These are phyloP conservation scores for Habroteleia sp. DNA, from an alignment of 2,888 invertebrate genomes.

Conservation along the genomic window DNA sequence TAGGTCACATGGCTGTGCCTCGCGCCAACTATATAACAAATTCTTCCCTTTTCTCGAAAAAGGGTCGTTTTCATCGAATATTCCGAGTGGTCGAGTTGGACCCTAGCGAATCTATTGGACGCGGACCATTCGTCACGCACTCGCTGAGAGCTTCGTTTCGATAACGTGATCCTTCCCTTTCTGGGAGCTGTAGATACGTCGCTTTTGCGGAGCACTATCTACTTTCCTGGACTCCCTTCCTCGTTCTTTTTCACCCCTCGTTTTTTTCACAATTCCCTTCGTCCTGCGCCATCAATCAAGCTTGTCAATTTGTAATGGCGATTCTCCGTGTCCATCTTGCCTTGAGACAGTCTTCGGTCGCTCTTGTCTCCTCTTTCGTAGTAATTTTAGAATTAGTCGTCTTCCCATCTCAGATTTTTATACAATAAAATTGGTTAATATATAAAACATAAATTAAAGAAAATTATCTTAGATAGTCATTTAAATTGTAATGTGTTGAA, in stretches of 20 bases:
- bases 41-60: constrained; percentile 65
- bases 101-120: constrained; percentile 75
- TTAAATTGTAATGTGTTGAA: too few species aligned
- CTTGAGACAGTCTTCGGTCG: constrained; percentile 69
- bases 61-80: constrained; percentile 74
- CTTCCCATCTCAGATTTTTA: constrained; percentile 11
- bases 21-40: constrained; percentile 48
- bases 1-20: constrained; percentile 41
- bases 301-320: constrained; percentile 83
- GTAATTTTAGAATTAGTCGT: constrained; percentile 49
- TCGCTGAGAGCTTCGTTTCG: constrained; percentile 78
- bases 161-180: constrained; percentile 73
- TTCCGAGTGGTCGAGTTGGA: constrained; percentile 66
- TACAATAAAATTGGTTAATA: constrained; percentile 8
- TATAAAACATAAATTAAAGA: too few species aligned
- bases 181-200: constrained; percentile 67
- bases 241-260: constrained; percentile 66
- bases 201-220: constrained; percentile 73
- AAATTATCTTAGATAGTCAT: neutral
- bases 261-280: constrained; percentile 67
- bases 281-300: constrained; percentile 82
- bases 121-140: constrained; percentile 80
- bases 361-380: constrained; percentile 32
- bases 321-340: constrained; percentile 81
- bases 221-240: constrained; percentile 67